phyloP scores from a whole-genome alignment of 2,797 vertebrate genomes.

The Coranthus polyacanthus region DNA sequence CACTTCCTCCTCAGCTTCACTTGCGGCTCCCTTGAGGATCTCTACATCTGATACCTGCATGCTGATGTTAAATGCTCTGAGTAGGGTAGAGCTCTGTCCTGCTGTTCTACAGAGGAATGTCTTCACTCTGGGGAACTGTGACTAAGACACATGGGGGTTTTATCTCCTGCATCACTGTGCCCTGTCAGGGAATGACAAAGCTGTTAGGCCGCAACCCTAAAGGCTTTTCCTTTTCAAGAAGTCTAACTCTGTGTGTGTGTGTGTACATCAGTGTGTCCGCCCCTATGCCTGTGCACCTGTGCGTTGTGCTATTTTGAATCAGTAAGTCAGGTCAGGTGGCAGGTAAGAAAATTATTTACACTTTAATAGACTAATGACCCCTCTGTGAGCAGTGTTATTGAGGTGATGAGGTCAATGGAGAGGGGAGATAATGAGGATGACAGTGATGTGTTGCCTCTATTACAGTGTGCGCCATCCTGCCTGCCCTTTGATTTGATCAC shows the following conservation, averaged over 20 bases:
- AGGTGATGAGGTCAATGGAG: constrained; percentile 62
- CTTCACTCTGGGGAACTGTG: constrained; percentile 44
- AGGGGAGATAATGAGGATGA: constrained; percentile 64
- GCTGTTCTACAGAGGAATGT: constrained; percentile 31
- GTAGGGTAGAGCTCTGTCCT: constrained; percentile 23
- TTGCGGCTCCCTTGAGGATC: constrained; percentile 33
- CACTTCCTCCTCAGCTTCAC: constrained; percentile 17
- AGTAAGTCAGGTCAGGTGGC: neutral
- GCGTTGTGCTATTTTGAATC: neutral
- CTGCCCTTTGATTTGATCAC: constrained; percentile 67
- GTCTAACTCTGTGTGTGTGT: constrained; percentile 1
- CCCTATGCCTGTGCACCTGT: constrained; percentile 4
- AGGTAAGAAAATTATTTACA: constrained; percentile 34
- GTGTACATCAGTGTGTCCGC: constrained; percentile 3
- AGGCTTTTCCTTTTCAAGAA: constrained; percentile 28
- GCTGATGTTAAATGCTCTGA: constrained; percentile 56
- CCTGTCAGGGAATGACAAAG: constrained; percentile 49
- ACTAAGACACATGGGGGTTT: constrained; percentile 37
- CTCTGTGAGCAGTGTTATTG: constrained; percentile 34
- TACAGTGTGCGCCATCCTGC: constrained; percentile 43
- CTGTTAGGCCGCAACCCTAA: constrained; percentile 23
- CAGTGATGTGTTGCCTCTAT: constrained; percentile 65
- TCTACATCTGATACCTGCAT: constrained; percentile 42
- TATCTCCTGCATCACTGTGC: constrained; percentile 41
- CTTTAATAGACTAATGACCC: constrained; percentile 49